Conservation (phyloP, 2,888 invertebrate genomes). For the Aproaerema taeniolella region DNA sequence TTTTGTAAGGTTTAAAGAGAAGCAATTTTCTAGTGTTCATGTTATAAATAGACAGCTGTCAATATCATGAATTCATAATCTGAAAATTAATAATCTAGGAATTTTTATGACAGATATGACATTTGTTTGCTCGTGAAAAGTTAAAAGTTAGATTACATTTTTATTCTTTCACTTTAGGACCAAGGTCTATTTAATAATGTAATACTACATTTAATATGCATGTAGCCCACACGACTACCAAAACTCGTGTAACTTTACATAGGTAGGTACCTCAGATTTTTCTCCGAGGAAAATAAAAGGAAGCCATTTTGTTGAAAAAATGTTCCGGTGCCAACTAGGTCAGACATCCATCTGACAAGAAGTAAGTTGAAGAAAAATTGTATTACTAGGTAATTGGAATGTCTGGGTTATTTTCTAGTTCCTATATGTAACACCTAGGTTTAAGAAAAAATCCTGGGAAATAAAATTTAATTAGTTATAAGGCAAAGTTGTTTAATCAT, state of each 20-base stretch:
- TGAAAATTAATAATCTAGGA: too few species aligned
- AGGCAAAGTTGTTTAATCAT: too few species aligned
- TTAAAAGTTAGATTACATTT: neutral
- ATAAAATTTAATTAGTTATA: constrained; percentile 51
- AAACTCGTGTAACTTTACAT: too few species aligned
- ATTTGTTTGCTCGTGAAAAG: too few species aligned
- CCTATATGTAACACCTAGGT: too few species aligned
- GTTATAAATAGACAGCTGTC: too few species aligned
- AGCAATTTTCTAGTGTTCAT: too few species aligned
- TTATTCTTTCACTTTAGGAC: neutral
- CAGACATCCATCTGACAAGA: constrained; percentile 47
- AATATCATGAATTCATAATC: too few species aligned
- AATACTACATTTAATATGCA: too few species aligned
- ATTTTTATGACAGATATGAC: too few species aligned
- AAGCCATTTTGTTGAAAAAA: constrained; percentile 42
- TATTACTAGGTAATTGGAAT: constrained; percentile 8
- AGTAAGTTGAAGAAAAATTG: constrained; percentile 36
- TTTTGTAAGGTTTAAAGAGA: neutral
- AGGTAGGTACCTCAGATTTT: constrained; percentile 5
- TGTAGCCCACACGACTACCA: too few species aligned
- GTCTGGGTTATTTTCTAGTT: constrained; percentile 1
- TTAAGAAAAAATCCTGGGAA: constrained; percentile 42
- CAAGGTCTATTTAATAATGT: too few species aligned
- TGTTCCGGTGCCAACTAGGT: constrained; percentile 61
- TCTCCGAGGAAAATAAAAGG: constrained; percentile 24